A percentile compares a stretch with the other conserved stretches of the same genome.
Evolutionary conservation across 2,888 invertebrate genomes (phyloP).

Genomic region (Melanostoma scalare): DNA sequence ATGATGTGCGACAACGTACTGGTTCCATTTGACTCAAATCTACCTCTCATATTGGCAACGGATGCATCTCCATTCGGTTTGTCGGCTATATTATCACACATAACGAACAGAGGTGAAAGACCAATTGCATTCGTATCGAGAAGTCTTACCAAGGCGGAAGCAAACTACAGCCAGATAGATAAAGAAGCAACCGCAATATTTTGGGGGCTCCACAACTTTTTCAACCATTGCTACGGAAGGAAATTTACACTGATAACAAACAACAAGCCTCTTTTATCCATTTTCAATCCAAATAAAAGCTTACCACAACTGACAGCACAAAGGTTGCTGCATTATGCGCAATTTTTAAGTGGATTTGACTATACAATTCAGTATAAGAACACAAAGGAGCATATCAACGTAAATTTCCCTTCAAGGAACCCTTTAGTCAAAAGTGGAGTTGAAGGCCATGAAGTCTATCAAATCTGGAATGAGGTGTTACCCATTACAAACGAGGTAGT

Average conservation of each 20-base stretch:
- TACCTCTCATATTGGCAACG: constrained; percentile 72
- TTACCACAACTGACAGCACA: constrained; percentile 49
- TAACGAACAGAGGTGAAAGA: not conserved
- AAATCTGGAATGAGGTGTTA: constrained; percentile 15
- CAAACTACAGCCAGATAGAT: constrained; percentile 51
- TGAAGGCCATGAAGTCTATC: not conserved
- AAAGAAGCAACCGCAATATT: constrained; percentile 57
- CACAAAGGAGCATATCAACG: constrained; percentile 49
- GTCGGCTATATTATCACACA: constrained; percentile 66
- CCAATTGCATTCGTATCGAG: not conserved
- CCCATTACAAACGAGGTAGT: constrained; percentile 22
- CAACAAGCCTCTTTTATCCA: constrained; percentile 52
- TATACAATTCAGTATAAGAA: constrained; percentile 64
- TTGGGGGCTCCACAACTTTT: constrained; percentile 51
- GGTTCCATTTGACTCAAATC: constrained; percentile 62
- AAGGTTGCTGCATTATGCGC: constrained; percentile 34
- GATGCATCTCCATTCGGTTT: constrained; percentile 72
- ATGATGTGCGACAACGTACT: constrained; percentile 61
- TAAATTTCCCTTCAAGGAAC: constrained; percentile 25
- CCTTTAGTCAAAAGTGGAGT: not conserved
- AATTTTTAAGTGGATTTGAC: constrained; percentile 52
- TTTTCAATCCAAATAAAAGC: constrained; percentile 39
- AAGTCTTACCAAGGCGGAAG: not conserved
- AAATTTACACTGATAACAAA: constrained; percentile 55
- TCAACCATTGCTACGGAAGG: constrained; percentile 56